A percentile compares a stretch with the other conserved stretches of the same genome.
Conservation (phyloP, 2,113 vertebrate species). For the Halcyon senegalensis region DNA sequence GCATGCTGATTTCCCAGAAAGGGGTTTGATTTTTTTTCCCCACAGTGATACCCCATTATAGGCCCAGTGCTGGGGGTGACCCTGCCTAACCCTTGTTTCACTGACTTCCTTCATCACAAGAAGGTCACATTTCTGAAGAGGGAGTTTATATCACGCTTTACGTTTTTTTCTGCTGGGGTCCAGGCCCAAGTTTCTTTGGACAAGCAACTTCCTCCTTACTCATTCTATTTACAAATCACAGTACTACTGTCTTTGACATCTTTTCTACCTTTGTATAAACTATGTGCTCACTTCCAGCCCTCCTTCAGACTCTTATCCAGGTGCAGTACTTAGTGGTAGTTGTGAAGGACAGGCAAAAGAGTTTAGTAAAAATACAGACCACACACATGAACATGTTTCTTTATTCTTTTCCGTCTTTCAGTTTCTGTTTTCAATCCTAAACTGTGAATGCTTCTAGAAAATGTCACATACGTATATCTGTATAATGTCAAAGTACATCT, state of each 20-base stretch:
- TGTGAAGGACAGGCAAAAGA: neutral
- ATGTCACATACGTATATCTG: neutral
- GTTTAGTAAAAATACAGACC: neutral
- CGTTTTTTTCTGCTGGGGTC: too few relatives aligned
- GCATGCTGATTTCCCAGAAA: neutral
- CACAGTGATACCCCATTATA: neutral
- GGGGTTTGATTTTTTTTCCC: neutral
- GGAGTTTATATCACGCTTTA: neutral
- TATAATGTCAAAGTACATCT: neutral
- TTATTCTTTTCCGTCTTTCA: neutral
- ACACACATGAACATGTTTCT: neutral
- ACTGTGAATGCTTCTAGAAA: neutral
- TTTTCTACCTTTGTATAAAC: neutral
- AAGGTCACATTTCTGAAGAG: neutral
- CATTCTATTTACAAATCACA: neutral
- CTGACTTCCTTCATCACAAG: neutral
- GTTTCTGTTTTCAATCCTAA: neutral
- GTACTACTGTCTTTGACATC: neutral
- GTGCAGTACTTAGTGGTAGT: neutral
- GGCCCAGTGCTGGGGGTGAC: neutral
- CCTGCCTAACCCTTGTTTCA: neutral
- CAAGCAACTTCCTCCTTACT: neutral
- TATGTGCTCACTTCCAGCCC: neutral
- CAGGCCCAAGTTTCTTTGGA: neutral
- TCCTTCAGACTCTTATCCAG: neutral